Base-by-base conservation (phyloP, 1,140 invertebrate species). In the Calosoma granatense region DNA sequence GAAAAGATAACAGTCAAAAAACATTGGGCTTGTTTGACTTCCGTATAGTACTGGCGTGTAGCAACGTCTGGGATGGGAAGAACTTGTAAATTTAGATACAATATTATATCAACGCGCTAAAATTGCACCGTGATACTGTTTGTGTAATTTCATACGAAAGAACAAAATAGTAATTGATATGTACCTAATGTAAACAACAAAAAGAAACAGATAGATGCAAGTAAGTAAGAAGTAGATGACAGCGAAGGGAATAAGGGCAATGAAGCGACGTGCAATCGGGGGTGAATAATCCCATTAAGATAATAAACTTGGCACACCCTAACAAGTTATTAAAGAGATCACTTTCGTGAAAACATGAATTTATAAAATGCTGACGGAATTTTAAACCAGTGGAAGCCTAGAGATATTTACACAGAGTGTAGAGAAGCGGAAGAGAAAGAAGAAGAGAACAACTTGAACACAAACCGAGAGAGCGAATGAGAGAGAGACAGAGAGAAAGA, bases 281-380 rank as follows among this genome's bases (percentile, higher is more conserved):
- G 41, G 41, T 47, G 41, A 47, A 47, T 47, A 47, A 47, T 47
- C 41, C 41, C 41, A 47, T 47, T 47, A 47, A 9, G 41, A 17
- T 47, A 47, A 47, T 47, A 47, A 47, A 47, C 9, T 47, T 17
- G 41, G 17, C 41, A 17, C 6, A 6, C 41, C 41, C 41, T 47
- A 47, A 47, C 41, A 47, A 47, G 6, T 47, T 47, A 47, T 47
- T 47, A 47, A 47, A 47, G 41, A 47, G 41, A 47, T 47, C 41
- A 47, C 41, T 47, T 47, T 47, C 41, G 15, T 17, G 41, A 47
- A 47, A 47, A 47, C 41, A 47, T 47, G 41, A 47, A 47, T 47
- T 47, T 47, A 47, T 47, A 47, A 47, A 47, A 47, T 17, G 41
- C 41, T 17, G 15, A 9, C 41, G 15, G 41, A 47, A 47, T 47